Evolutionary conservation across 2,888 invertebrate genomes (phyloP).

Genomic region (Gibbula magus): DNA sequence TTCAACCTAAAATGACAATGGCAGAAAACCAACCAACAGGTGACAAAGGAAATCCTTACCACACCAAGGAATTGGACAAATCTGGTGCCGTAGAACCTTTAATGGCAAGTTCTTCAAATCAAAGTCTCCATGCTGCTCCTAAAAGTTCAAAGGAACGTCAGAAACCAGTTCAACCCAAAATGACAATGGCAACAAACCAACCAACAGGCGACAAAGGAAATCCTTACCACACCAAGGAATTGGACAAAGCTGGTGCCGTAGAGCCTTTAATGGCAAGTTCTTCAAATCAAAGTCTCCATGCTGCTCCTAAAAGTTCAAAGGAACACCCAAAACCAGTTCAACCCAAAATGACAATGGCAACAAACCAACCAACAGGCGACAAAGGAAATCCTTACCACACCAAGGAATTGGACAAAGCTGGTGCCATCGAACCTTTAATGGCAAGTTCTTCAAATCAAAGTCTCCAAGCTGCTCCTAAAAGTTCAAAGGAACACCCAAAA

Average conservation of each 20-base stretch:
- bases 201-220: constrained; percentile 27
- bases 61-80: not conserved
- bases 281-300: not conserved
- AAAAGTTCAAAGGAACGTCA: too few relatives aligned
- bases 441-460: not conserved
- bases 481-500: too few relatives aligned
- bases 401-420: not conserved
- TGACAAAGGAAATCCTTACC: not conserved
- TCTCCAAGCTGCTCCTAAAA: not conserved
- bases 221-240: constrained; percentile 13
- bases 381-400: not conserved
- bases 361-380: not conserved
- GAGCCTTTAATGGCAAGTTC: not conserved
- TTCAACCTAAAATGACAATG: not conserved
- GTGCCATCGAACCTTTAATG: not conserved
- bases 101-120: not conserved
- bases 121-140: too few relatives aligned
- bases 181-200: not conserved
- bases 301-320: not conserved
- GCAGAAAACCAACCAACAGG: not conserved
- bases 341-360: not conserved
- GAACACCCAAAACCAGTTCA: not conserved
- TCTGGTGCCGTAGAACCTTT: not conserved
- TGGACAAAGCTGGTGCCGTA: not conserved
- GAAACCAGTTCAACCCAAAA: not conserved